Evolutionary conservation across 2,888 invertebrate species (phyloP), one percentile per base, ranked within the genome.

Genomic region (Oeneis ivallda): DNA sequence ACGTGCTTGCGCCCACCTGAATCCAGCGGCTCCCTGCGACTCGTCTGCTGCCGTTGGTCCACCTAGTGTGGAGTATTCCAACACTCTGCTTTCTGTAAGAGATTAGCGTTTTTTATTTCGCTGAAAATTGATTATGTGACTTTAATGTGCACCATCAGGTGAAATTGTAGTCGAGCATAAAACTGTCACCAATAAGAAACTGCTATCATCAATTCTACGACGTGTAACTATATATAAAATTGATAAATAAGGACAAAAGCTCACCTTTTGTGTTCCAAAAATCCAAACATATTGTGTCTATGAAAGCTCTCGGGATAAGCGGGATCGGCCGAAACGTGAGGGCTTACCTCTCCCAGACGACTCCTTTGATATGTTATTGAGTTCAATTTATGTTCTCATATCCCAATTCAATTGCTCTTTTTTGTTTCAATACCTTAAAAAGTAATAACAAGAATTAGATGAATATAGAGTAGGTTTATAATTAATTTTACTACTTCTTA

Each of bases 351-450:
- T 72, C 74, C 72, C 79, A 79, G 82, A 80, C 78, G 79, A 82
- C 81, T 82, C 83, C 82, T 87, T 85, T 87, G 85, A 86, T 83
- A 83, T 81, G 82, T 81, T 84, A 82, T 81, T 81, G 81, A 83
- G 83, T 86, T 83, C 83, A 84, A 86, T 86, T 85, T 85, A 81
- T 61, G 59, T 59, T 59, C 59, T 49, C 47, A 37, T 59, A 47
- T 59, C 47, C 47, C 59, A 49, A 59, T 56, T 49, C 37, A 17
- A 37, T 59, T 49, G 37, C 34, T 37, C 32, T 58, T 34, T 58
- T 59, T 59, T 59, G 59, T 59, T 59, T 59, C 45, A 13, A 43
- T 10, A 32, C 57, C 32, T 57, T 26, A n/a, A n/a, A n/a, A n/a
- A n/a, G n/a, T n/a, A n/a, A n/a, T n/a, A n/a, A n/a, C n/a, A n/a